Conservation (phyloP, 2,797 vertebrate species). For the Trichosurus vulpecula region DNA sequence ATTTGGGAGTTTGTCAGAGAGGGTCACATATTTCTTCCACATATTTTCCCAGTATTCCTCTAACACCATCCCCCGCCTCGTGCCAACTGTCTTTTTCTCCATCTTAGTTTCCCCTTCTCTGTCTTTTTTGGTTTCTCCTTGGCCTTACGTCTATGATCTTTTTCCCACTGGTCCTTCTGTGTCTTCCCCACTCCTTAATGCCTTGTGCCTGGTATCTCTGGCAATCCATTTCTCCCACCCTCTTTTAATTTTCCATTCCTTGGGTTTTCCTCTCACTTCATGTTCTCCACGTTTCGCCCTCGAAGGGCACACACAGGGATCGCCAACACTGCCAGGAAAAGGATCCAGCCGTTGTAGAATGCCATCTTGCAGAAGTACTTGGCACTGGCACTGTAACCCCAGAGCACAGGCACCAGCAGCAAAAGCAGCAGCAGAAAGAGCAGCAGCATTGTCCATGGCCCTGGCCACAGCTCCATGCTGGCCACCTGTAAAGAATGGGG, state of each 20-base stretch:
- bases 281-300: slow-evolving; percentile 85
- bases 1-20: neutral
- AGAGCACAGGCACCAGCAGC: slow-evolving; percentile 79
- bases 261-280: slow-evolving; percentile 80
- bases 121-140: neutral
- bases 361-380: slow-evolving; percentile 85
- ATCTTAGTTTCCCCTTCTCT: neutral
- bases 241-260: neutral
- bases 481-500: slow-evolving; percentile 61
- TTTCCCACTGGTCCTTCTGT: neutral
- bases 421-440: slow-evolving; percentile 80
- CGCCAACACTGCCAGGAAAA: slow-evolving; percentile 83
- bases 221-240: neutral
- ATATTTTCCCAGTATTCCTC: neutral
- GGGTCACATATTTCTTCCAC: neutral
- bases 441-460: slow-evolving; percentile 77
- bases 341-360: slow-evolving; percentile 85
- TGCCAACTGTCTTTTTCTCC: neutral
- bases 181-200: neutral
- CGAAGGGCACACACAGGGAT: slow-evolving; percentile 84
- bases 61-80: neutral
- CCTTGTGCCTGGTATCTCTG: neutral
- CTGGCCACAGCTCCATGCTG: slow-evolving; percentile 77
- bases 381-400: slow-evolving; percentile 82
- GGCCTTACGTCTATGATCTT: neutral